Conservation (phyloP, 2,888 invertebrate genomes). For the Leptinotarsa juncta region DNA sequence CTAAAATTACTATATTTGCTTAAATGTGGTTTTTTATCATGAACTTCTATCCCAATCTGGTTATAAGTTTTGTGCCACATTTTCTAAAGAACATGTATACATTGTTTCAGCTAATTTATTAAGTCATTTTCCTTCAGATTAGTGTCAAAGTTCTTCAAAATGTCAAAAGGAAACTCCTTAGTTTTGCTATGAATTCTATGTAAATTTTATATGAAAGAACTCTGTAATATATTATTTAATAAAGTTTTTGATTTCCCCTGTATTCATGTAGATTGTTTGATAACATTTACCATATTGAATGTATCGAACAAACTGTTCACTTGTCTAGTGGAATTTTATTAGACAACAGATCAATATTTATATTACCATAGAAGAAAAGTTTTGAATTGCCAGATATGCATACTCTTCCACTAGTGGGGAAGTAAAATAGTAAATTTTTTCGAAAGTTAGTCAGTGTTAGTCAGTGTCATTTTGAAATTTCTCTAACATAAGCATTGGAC, state of each 20-base stretch:
- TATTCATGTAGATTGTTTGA: background rate
- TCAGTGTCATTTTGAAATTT: background rate
- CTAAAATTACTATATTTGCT: no score
- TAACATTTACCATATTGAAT: background rate
- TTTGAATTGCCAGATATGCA: background rate
- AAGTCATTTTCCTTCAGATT: no score
- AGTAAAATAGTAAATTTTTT: background rate
- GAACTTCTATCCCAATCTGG: no score
- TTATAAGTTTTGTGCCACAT: no score
- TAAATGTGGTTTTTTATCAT: no score
- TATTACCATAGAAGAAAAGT: background rate
- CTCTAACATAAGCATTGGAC: background rate
- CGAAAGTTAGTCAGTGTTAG: background rate
- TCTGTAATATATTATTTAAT: background rate
- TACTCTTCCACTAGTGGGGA: background rate
- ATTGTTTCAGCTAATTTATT: no score
- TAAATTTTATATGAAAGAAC: no score
- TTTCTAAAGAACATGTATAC: no score
- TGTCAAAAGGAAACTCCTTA: no score
- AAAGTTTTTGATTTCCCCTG: background rate
- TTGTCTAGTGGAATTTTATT: background rate
- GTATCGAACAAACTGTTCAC: background rate
- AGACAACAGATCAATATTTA: background rate
- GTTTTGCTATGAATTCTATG: no score
- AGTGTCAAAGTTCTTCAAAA: no score